Conservation (phyloP, 2,888 invertebrate genomes). For the Aleiodes testaceus region DNA sequence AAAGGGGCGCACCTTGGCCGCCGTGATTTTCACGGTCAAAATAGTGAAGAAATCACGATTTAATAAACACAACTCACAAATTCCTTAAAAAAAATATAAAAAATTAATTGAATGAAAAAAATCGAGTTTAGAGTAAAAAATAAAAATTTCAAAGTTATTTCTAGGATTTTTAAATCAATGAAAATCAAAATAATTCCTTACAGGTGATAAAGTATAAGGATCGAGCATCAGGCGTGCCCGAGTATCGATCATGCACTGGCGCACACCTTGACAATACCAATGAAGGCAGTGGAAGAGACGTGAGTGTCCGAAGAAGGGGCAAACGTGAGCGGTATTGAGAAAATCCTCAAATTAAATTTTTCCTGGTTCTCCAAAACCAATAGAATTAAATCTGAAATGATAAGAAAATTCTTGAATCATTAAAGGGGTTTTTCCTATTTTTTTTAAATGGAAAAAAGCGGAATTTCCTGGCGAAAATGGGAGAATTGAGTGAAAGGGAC, state of each 20-base stretch:
- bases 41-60: background rate
- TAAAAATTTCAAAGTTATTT: background rate
- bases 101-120: background rate
- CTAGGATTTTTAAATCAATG: background rate
- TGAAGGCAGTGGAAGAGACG: constrained; percentile 55
- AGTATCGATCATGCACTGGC: constrained; percentile 50
- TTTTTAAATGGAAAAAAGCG: background rate
- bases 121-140: background rate
- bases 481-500: too few relatives aligned
- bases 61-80: background rate
- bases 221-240: constrained; percentile 33
- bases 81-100: background rate
- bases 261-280: constrained; percentile 59
- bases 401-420: background rate
- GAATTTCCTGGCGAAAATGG: too few relatives aligned
- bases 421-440: background rate
- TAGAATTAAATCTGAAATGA: too few relatives aligned
- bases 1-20: constrained; percentile 48
- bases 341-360: background rate
- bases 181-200: background rate
- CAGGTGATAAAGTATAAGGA: background rate
- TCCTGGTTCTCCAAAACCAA: too few relatives aligned
- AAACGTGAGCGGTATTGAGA: background rate
- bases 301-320: constrained; percentile 33
- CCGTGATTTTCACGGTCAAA: constrained; percentile 30